Conservation (phyloP, 2,797 vertebrate genomes). For the Okamejei kenojei region DNA sequence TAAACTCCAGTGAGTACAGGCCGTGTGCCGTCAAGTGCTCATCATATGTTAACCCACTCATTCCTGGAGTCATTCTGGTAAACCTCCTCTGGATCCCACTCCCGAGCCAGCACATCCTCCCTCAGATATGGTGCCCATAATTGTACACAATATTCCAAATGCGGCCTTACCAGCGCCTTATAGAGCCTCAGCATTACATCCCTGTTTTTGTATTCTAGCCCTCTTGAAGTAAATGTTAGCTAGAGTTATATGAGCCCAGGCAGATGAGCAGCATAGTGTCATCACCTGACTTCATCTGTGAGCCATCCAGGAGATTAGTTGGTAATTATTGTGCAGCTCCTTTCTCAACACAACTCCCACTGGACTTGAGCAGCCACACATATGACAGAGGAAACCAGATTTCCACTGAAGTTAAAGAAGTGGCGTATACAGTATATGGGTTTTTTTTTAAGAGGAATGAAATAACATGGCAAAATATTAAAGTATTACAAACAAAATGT, state of each 20-base stretch:
- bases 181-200: too few relatives aligned
- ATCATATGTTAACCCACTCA: too few relatives aligned
- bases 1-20: too few relatives aligned
- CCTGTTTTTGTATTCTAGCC: too few relatives aligned
- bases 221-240: too few relatives aligned
- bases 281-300: not conserved
- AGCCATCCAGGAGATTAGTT: not conserved
- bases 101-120: too few relatives aligned
- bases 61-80: too few relatives aligned
- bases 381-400: not conserved
- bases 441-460: not conserved
- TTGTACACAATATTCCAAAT: too few relatives aligned
- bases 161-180: too few relatives aligned
- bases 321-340: not conserved
- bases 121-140: too few relatives aligned
- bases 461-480: not conserved
- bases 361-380: not conserved
- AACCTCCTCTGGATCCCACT: too few relatives aligned
- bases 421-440: not conserved
- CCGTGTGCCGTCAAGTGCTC: too few relatives aligned
- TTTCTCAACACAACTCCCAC: not conserved
- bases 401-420: not conserved
- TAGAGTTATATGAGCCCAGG: not conserved
- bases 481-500: not conserved
- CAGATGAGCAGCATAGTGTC: not conserved